Evolutionary conservation across 2,888 invertebrate genomes (phyloP), one percentile per base, ranked within the genome.

Genomic region (Tetranychus truncatus): DNA sequence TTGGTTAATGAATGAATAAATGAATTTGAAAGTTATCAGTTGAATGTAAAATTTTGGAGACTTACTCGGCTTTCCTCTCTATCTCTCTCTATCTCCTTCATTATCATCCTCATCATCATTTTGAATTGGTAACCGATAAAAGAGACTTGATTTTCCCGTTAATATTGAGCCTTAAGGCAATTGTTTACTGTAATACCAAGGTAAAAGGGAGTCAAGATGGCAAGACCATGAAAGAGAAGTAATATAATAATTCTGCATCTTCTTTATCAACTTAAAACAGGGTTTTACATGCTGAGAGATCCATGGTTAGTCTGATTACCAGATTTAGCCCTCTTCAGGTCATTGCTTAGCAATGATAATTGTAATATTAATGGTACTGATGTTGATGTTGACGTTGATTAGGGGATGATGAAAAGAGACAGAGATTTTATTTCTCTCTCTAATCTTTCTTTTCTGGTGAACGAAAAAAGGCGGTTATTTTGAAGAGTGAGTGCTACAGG

Each of bases 71-170:
- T 11, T 69, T n/a, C 24, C 67, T 67, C 67, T 67, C 67, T 6
- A 8, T 67, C 67, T 67, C 67, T 67, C 67, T n/a, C 20, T n/a
- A n/a, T 67, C 67, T 18, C n/a, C 24, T 9, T 67, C 21, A 21
- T 21, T n/a, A n/a, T 67, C 67, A 18, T n/a, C n/a, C 20, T 67
- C 67, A 18, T 67, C n/a, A 18, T 67, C 67, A 18, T n/a, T 67
- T 67, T 11, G 15, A 55, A 55, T 55, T 55, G 55, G 55, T 55
- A 55, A 55, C 55, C 55, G 55, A 55, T 55, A 55, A 55, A 55
- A 55, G 55, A 55, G 55, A 55, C 55, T 55, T 55, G 55, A 55
- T 55, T 55, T 55, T 55, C 55, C 55, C 55, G 55, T 55, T 55
- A 55, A 55, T 55, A 55, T 15, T 55, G 9, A 15, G 55, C 55